phyloP scores from a whole-genome alignment of 1,140 invertebrate species.

The Hydropsyche tenuis region DNA sequence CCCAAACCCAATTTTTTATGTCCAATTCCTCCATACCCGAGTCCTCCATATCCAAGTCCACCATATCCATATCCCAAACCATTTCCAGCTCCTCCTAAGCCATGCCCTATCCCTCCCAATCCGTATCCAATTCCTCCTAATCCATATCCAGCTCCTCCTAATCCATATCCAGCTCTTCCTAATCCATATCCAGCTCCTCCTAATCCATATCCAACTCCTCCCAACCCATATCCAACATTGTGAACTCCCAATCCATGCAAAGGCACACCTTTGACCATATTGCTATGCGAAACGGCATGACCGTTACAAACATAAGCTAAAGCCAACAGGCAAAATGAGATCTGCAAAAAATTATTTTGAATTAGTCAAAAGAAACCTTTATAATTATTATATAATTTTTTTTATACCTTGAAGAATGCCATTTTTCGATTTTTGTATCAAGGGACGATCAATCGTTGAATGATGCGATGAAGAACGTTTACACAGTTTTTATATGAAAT shows the following conservation, averaged over 20 bases:
- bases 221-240: conserved; percentile 4
- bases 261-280: conserved; percentile 30
- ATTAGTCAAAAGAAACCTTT: not conserved
- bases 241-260: not conserved
- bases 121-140: conserved; percentile 35
- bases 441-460: not conserved
- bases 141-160: conserved; percentile 23
- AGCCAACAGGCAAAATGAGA: conserved; percentile 37
- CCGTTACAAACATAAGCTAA: conserved; percentile 34
- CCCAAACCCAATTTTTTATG: conserved; percentile 15
- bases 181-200: conserved; percentile 30
- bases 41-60: conserved; percentile 29
- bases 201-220: conserved; percentile 14
- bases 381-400: not conserved
- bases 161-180: conserved; percentile 19
- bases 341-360: not conserved
- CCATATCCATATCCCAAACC: not conserved
- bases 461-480: not conserved
- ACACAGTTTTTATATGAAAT: not conserved
- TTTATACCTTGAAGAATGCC: conserved; percentile 10
- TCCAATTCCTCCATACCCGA: conserved; percentile 22
- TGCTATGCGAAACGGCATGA: conserved; percentile 40
- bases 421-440: not conserved
- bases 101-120: conserved; percentile 19
- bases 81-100: conserved; percentile 1